Evolutionary conservation across 2,797 vertebrate genomes (phyloP).

Genomic region (Stomatorhinus walkeri): DNA sequence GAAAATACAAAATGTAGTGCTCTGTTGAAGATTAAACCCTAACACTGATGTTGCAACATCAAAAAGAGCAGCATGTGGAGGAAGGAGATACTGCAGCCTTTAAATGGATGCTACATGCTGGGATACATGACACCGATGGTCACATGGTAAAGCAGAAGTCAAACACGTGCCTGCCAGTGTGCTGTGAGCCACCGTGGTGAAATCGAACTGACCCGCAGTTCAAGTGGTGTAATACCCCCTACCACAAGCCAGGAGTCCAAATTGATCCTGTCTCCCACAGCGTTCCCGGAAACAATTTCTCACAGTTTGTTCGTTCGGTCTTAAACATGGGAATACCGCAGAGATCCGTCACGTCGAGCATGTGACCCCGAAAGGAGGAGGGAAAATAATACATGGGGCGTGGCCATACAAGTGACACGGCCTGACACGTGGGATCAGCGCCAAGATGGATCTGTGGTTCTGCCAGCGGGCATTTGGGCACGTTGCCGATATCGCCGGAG

Average conservation of each 20-base stretch:
- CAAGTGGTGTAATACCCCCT: constrained; percentile 44
- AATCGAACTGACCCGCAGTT: constrained; percentile 55
- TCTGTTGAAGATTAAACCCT: background rate
- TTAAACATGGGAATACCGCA: constrained; percentile 48
- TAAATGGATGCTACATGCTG: background rate
- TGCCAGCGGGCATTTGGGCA: background rate
- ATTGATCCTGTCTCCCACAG: constrained; percentile 55
- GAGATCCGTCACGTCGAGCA: constrained; percentile 48
- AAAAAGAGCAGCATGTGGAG: background rate
- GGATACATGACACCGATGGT: background rate
- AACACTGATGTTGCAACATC: background rate
- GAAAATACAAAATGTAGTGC: background rate
- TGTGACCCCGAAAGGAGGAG: constrained; percentile 36
- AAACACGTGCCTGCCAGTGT: constrained; percentile 53
- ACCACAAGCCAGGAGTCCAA: constrained; percentile 48
- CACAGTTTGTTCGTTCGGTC: constrained; percentile 68
- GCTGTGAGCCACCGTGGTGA: constrained; percentile 53
- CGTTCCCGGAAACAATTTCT: constrained; percentile 60
- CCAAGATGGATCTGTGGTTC: background rate
- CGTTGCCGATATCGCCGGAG: background rate
- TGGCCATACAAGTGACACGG: background rate
- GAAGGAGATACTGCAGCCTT: background rate
- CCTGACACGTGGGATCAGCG: background rate
- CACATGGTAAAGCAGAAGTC: constrained; percentile 42
- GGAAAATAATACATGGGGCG: background rate